Evolutionary conservation across 1,140 invertebrate species (phyloP).

Genomic region (Leptopilina clavipes): DNA sequence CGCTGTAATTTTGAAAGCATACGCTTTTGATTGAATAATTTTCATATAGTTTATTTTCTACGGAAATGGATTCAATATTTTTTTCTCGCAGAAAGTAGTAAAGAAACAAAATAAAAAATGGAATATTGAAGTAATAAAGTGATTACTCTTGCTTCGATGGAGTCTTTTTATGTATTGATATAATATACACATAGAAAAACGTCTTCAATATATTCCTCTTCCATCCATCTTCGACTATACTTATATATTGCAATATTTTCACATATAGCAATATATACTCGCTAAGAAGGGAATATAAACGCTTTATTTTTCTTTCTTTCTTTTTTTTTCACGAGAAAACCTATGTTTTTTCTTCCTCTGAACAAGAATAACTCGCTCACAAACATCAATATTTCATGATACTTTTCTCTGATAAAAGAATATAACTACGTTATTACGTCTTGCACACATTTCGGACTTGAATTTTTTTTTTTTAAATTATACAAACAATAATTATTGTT

Average conservation of each 20-base stretch:
- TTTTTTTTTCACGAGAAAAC: no score
- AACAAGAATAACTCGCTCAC: no score
- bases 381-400: no score
- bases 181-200: background rate
- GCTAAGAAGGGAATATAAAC: background rate
- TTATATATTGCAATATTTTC: background rate
- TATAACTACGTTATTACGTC: no score
- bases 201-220: background rate
- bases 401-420: no score
- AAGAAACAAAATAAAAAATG: conserved; percentile 9
- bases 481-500: no score
- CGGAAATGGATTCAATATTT: background rate
- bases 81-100: background rate
- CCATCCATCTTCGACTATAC: background rate
- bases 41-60: no score
- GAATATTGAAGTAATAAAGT: conserved; percentile 1
- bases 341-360: no score
- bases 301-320: background rate
- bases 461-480: no score
- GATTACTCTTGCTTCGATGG: conserved; percentile 2
- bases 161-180: background rate
- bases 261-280: background rate
- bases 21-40: no score
- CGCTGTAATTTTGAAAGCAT: no score
- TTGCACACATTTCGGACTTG: no score